phyloP scores from a whole-genome alignment of 2,888 invertebrate species.

The Cremastinae sp. region DNA sequence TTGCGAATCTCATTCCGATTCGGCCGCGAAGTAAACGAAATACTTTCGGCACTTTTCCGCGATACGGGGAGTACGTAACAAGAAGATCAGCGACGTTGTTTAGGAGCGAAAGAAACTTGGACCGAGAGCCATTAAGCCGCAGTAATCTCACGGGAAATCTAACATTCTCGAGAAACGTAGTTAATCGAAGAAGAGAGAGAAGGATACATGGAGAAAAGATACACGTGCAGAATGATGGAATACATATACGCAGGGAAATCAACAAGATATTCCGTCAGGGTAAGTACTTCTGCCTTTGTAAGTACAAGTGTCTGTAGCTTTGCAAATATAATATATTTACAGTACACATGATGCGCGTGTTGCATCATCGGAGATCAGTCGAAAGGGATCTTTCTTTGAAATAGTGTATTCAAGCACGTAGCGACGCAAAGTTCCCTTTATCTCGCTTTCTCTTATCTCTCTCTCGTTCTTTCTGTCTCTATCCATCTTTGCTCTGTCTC shows the following conservation, averaged over 20 bases:
- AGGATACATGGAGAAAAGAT: slow-evolving; percentile 12
- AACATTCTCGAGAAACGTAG: slow-evolving; percentile 53
- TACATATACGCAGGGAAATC: slow-evolving; percentile 30
- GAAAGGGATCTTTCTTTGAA: slow-evolving; percentile 40
- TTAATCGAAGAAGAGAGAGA: slow-evolving; percentile 54
- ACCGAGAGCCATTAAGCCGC: slow-evolving; percentile 51
- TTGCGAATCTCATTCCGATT: slow-evolving; percentile 47
- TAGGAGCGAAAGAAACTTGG: slow-evolving; percentile 58
- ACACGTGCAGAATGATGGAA: slow-evolving; percentile 14
- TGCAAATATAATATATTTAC: neutral
- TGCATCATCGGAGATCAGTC: slow-evolving; percentile 53
- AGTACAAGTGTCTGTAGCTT: slow-evolving; percentile 1
- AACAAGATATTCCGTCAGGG: slow-evolving; percentile 37
- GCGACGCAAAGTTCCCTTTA: slow-evolving; percentile 17
- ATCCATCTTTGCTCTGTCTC: slow-evolving; percentile 14
- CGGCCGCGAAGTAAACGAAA: slow-evolving; percentile 41
- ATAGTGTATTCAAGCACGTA: slow-evolving; percentile 55
- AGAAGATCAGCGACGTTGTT: slow-evolving; percentile 55
- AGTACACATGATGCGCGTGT: too few relatives aligned
- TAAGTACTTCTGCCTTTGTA: slow-evolving; percentile 4
- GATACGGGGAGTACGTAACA: slow-evolving; percentile 36
- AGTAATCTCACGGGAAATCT: slow-evolving; percentile 61
- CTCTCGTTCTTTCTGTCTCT: slow-evolving; percentile 8
- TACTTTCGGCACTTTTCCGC: slow-evolving; percentile 36
- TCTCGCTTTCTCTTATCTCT: neutral